Evolutionary conservation across 2,888 invertebrate species (phyloP), one percentile per base, ranked within the genome.

Genomic region (Perizoma flavofasciatum): DNA sequence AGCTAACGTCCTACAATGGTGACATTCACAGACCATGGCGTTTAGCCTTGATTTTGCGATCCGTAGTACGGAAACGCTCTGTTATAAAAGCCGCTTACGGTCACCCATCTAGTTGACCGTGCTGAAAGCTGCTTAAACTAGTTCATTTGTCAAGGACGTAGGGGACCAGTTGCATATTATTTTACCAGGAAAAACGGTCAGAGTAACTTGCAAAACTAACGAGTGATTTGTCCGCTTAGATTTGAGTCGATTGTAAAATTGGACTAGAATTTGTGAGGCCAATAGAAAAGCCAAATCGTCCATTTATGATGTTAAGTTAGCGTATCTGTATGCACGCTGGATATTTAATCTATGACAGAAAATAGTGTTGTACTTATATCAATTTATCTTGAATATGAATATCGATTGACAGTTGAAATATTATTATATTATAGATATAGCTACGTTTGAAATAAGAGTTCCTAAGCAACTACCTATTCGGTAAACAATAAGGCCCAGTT

Each of bases 251-350:
- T 43, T 9, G 34, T 52, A 32, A 32, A 46, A 49, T 46, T 56
- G 35, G 49, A 52, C 22, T 7, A 39, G 47, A 56, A 1, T 49
- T 44, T 49, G 39, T 11, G 40, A 55, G 54, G 59, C 44, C 52
- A 48, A 60, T 55, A 81, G 81, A 72, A 72, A 77, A 79, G 77
- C 77, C 76, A 73, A 77, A 76, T 76, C 71, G 73, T 76, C 73
- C 74, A 77, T 59, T 69, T 71, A 70, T 68, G 71, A 72, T 73
- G 67, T 68, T 74, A 78, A 62, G 35, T 45, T 49, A 46, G 34
- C 34, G 34, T 55, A 45, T 34, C 64, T 67, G 54, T 68, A 46
- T 62, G 49, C 61, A 70, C 65, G 49, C 61, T 66, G 56, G 60
- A 53, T 41, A 44, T 54, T 1, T 54, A 22, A 51, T 60, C 51